A percentile compares a stretch with the other conserved stretches of the same genome.
Conservation (phyloP, 2,888 invertebrate genomes). For the Nasonovia ribisnigri region DNA sequence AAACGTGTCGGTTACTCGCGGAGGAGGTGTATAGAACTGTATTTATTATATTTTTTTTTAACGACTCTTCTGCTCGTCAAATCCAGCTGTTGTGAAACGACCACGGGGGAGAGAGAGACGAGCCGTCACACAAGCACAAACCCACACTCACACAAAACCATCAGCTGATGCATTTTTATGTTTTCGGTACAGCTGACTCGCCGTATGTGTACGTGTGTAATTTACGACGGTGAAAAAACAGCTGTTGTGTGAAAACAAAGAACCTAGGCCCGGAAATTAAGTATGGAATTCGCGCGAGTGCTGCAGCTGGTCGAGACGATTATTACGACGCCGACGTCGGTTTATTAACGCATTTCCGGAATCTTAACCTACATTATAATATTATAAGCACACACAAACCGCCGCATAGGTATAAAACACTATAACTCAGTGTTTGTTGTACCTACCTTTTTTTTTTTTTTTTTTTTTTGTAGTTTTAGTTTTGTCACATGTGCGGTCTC, state of each 20-base stretch:
- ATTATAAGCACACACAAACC: not conserved
- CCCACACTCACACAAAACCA: not conserved
- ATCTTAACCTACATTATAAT: slow-evolving; percentile 45
- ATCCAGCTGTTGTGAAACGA: slow-evolving; percentile 54
- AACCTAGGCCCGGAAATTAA: slow-evolving; percentile 53
- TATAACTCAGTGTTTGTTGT: not conserved
- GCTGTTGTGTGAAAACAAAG: slow-evolving; percentile 63
- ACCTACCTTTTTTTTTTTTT: slow-evolving; percentile 10
- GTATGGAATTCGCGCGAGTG: slow-evolving; percentile 28
- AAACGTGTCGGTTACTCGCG: slow-evolving; percentile 33
- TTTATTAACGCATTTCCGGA: slow-evolving; percentile 52
- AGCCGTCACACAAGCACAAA: not conserved
- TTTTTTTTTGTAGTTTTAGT: not conserved
- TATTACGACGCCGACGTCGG: not conserved
- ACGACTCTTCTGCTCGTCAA: slow-evolving; percentile 57
- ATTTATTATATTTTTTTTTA: slow-evolving; percentile 50
- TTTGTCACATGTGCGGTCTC: not conserved
- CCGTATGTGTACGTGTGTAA: not conserved
- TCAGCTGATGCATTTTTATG: slow-evolving; percentile 51
- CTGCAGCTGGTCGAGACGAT: slow-evolving; percentile 31
- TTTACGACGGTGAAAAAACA: slow-evolving; percentile 53
- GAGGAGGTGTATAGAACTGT: not conserved
- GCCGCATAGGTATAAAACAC: not conserved
- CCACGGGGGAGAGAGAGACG: not conserved
- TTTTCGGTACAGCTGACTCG: slow-evolving; percentile 54